These are phyloP conservation scores for Acanthurus tractus DNA, from an alignment of 2,797 vertebrate genomes.

Conservation along the genomic window DNA sequence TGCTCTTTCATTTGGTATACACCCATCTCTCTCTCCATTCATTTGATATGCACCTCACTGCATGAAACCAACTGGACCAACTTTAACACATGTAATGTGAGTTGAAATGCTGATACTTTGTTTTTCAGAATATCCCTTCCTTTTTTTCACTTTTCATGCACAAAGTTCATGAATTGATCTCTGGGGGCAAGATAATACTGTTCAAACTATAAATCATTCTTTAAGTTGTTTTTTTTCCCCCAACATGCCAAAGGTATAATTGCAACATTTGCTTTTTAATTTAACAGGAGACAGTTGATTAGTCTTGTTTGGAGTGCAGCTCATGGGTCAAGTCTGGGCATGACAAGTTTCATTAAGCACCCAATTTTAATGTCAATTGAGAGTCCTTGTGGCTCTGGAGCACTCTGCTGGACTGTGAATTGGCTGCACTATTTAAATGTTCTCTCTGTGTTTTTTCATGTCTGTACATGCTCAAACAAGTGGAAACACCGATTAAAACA, in stretches of 20 bases:
- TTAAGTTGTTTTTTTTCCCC: not conserved
- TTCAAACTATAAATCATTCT: not conserved
- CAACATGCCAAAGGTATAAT: not conserved
- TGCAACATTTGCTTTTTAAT: not conserved
- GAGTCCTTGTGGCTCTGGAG: slow-evolving; percentile 36
- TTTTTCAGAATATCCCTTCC: not conserved
- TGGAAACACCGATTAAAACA: slow-evolving; percentile 19
- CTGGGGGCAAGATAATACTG: not conserved
- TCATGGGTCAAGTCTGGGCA: slow-evolving; percentile 59
- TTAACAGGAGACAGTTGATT: not conserved
- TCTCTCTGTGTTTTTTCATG: slow-evolving; percentile 24
- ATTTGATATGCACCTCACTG: slow-evolving; percentile 5
- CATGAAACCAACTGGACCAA: not conserved
- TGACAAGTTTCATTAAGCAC: slow-evolving; percentile 45
- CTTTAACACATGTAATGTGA: not conserved
- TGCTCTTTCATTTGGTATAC: slow-evolving; percentile 36
- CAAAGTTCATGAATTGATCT: not conserved
- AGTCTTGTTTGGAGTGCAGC: slow-evolving; percentile 45
- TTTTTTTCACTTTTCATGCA: not conserved
- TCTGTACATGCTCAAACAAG: slow-evolving; percentile 57
- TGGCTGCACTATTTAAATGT: slow-evolving; percentile 33
- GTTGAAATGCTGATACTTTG: not conserved
- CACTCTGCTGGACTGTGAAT: slow-evolving; percentile 19
- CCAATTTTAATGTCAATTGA: slow-evolving; percentile 67
- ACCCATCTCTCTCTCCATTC: slow-evolving; percentile 29